These are phyloP conservation scores for Sphenodon punctatus DNA, from an alignment of 2,797 vertebrate genomes.

Conservation along the genomic window DNA sequence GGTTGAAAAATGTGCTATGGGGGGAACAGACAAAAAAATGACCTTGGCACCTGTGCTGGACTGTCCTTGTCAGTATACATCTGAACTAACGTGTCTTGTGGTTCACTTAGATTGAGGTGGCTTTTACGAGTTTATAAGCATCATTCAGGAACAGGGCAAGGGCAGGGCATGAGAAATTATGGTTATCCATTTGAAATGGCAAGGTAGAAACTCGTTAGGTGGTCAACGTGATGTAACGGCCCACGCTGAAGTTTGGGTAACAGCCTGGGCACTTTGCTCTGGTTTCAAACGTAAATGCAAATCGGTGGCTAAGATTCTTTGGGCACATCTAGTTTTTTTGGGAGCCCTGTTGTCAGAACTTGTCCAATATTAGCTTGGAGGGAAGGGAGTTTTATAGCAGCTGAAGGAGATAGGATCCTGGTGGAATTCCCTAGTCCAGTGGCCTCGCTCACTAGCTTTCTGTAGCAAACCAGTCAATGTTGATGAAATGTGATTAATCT, in stretches of 20 bases:
- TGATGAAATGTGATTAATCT: not conserved
- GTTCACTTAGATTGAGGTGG: no score
- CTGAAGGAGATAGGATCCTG: no score
- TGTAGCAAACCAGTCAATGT: not conserved
- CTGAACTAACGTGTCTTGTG: no score
- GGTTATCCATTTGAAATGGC: not conserved
- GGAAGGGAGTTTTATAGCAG: not conserved
- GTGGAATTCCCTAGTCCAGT: no score
- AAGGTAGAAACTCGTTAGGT: not conserved
- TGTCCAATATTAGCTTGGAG: not conserved
- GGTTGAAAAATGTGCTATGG: no score
- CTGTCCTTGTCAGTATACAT: no score
- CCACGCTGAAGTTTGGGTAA: not conserved
- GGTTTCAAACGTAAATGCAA: no score
- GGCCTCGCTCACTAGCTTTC: not conserved
- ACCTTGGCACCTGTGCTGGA: no score
- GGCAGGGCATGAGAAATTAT: not conserved
- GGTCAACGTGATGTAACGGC: not conserved
- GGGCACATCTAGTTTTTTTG: not conserved
- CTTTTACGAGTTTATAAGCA: no score
- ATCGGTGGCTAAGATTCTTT: no score
- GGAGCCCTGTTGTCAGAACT: not conserved
- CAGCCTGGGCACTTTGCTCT: no score
- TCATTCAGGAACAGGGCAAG: not conserved
- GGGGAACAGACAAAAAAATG: no score